phyloP scores from a whole-genome alignment of 2,888 invertebrate species.

The Heliconius ethilla region DNA sequence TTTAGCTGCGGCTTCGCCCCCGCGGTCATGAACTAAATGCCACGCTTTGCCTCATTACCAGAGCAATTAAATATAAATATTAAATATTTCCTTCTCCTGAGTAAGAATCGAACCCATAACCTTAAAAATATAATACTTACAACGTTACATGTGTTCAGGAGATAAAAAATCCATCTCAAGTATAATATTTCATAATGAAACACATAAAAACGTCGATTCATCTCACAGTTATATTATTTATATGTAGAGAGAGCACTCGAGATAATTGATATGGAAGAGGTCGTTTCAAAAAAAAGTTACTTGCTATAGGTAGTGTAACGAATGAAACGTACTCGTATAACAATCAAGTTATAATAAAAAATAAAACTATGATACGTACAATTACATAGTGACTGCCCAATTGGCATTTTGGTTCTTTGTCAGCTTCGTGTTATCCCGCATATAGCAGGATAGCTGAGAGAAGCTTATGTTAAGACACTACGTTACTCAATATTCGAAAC shows the following conservation, averaged over 20 bases:
- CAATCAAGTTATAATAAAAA: not conserved
- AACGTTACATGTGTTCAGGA: no score
- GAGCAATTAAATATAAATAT: no score
- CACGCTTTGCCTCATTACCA: no score
- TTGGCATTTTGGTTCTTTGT: not conserved
- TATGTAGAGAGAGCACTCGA: slow-evolving; percentile 7
- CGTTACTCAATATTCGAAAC: not conserved
- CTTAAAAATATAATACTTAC: no score
- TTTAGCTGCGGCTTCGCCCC: not conserved
- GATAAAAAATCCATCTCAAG: not conserved
- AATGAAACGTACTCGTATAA: slow-evolving; percentile 13
- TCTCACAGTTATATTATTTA: slow-evolving; percentile 15
- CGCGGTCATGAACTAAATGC: no score
- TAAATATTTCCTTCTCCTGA: no score
- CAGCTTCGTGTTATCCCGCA: not conserved
- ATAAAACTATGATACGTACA: not conserved
- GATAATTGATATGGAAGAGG: slow-evolving; percentile 6
- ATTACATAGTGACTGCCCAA: not conserved
- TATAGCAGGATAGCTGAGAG: not conserved
- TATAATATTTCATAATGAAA: slow-evolving; percentile 3
- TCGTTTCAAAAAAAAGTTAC: not conserved
- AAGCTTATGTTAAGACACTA: not conserved
- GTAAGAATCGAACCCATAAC: no score
- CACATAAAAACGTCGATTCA: slow-evolving; percentile 9
- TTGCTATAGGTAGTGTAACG: not conserved